Percentiles rank a stretch among this genome's conserved stretches.
Conservation (phyloP, 2,113 vertebrate genomes). For the Hypomesus transpacificus region DNA sequence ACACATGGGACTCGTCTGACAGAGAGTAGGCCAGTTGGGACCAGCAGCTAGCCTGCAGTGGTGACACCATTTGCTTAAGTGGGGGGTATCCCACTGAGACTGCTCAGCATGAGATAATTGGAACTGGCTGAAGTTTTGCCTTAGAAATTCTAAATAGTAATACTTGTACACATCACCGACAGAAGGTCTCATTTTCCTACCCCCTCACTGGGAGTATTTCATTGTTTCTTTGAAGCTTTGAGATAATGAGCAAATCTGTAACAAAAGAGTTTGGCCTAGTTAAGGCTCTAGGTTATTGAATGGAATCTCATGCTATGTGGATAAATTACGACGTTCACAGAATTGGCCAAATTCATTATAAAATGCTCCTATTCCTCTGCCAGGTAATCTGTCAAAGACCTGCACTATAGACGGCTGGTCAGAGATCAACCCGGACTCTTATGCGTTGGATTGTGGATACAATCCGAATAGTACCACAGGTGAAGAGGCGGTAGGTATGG, state of each 20-base stretch:
- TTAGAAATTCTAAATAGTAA: not conserved
- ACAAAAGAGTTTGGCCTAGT: too few relatives aligned
- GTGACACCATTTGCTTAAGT: constrained; percentile 37
- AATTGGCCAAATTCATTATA: too few relatives aligned
- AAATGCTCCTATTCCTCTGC: too few relatives aligned
- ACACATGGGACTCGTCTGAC: constrained; percentile 39
- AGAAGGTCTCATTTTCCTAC: too few relatives aligned
- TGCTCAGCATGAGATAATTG: constrained; percentile 29
- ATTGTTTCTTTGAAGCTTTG: too few relatives aligned
- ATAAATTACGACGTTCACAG: too few relatives aligned
- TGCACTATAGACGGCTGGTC: constrained; percentile 85
- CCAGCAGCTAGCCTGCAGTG: constrained; percentile 34
- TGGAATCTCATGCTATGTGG: too few relatives aligned
- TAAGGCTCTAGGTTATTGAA: too few relatives aligned
- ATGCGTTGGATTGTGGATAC: constrained; percentile 77
- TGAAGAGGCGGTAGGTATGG: constrained; percentile 70
- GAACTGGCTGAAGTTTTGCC: constrained; percentile 26
- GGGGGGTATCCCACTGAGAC: constrained; percentile 45
- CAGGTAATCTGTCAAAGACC: constrained; percentile 77
- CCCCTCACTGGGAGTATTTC: too few relatives aligned
- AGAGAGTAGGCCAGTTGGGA: constrained; percentile 34
- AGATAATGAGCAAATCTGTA: too few relatives aligned
- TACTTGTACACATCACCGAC: not conserved
- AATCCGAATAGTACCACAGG: constrained; percentile 67
- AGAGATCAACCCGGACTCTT: constrained; percentile 66